A percentile compares a stretch with the other conserved stretches of the same genome.
Evolutionary conservation across 2,797 vertebrate genomes (phyloP).

Genomic region (Gobio occitaniae): DNA sequence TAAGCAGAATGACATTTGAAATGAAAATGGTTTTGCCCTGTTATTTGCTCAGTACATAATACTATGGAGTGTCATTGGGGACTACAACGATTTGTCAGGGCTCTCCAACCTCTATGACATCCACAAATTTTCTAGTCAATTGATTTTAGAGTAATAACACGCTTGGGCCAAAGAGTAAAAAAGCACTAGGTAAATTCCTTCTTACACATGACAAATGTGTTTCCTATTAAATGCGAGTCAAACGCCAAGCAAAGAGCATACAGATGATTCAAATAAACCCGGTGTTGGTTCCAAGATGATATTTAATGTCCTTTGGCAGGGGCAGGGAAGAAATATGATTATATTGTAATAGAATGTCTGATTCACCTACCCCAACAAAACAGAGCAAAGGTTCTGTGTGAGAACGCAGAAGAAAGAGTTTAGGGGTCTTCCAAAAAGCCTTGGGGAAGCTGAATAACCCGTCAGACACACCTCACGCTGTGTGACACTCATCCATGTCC

Average conservation of each 20-base stretch:
- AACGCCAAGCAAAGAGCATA: constrained; percentile 56
- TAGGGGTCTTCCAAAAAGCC: constrained; percentile 56
- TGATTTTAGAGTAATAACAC: constrained; percentile 35
- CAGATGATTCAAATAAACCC: constrained; percentile 62
- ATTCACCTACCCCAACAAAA: constrained; percentile 60
- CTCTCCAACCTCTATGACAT: constrained; percentile 10
- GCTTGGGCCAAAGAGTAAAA: constrained; percentile 42
- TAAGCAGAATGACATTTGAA: constrained; percentile 8
- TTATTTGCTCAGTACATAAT: constrained; percentile 11
- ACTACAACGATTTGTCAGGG: constrained; percentile 6
- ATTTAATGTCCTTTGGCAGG: constrained; percentile 60
- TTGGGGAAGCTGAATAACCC: constrained; percentile 60
- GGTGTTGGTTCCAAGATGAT: constrained; percentile 60
- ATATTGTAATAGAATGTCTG: constrained; percentile 60
- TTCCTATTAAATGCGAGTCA: constrained; percentile 61
- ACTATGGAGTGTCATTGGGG: not conserved
- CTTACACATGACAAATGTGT: constrained; percentile 56
- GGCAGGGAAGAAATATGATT: constrained; percentile 53
- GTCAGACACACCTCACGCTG: constrained; percentile 63
- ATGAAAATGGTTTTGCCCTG: not conserved
- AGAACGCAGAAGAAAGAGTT: constrained; percentile 43
- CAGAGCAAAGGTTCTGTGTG: constrained; percentile 47
- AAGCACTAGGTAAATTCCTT: constrained; percentile 49
- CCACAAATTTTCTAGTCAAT: constrained; percentile 34
- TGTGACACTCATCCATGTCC: constrained; percentile 58